phyloP scores from a whole-genome alignment of 2,888 invertebrate species.

The Eledone cirrhosa region DNA sequence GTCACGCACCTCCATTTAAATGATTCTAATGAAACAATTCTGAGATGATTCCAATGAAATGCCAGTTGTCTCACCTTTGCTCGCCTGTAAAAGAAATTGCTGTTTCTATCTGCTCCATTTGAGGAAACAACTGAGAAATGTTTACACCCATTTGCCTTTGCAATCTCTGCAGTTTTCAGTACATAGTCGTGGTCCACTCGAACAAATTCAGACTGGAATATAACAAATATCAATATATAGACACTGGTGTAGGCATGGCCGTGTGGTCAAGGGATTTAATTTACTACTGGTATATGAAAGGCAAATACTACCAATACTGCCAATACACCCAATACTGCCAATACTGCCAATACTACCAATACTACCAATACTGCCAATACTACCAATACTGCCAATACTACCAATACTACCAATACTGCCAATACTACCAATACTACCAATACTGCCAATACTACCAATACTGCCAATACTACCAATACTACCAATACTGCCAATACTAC shows the following conservation, averaged over 20 bases:
- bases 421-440: too few relatives aligned
- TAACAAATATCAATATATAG: too few relatives aligned
- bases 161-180: slow-evolving; percentile 67
- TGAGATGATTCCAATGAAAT: background rate
- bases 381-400: too few relatives aligned
- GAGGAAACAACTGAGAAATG: slow-evolving; percentile 69
- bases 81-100: slow-evolving; percentile 67
- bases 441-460: background rate
- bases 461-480: slow-evolving; percentile 36
- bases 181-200: slow-evolving; percentile 71
- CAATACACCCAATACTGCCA: too few relatives aligned
- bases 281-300: too few relatives aligned
- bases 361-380: background rate
- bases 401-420: too few relatives aligned
- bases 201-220: slow-evolving; percentile 68
- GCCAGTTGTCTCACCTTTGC: slow-evolving; percentile 65
- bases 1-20: too few relatives aligned
- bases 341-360: too few relatives aligned
- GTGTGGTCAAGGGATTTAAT: too few relatives aligned
- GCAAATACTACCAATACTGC: too few relatives aligned
- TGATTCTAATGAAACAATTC: background rate
- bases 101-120: slow-evolving; percentile 68
- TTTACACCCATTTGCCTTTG: slow-evolving; percentile 67
- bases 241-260: too few relatives aligned
- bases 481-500: too few relatives aligned